phyloP scores from a whole-genome alignment of 2,113 vertebrate species.

The Lethenteron reissneri region DNA sequence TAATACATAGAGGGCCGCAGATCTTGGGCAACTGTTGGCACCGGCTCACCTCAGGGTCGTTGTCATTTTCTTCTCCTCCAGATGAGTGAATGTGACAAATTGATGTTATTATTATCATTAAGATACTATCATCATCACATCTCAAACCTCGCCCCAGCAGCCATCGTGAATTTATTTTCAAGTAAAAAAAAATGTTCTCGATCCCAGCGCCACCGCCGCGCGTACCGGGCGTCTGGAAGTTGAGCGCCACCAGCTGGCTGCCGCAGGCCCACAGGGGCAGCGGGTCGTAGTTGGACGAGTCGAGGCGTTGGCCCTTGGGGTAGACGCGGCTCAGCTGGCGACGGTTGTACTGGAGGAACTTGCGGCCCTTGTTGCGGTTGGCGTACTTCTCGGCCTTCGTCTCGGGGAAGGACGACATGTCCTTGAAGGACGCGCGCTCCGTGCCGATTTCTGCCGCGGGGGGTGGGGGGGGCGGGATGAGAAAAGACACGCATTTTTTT shows the following conservation, averaged over 20 bases:
- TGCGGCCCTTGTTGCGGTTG: slow-evolving; percentile 24
- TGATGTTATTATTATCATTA: no score
- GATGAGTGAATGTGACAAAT: no score
- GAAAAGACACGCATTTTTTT: no score
- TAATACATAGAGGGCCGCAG: no score
- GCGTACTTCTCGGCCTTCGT: slow-evolving; percentile 37
- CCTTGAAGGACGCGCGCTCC: slow-evolving; percentile 26
- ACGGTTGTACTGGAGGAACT: slow-evolving; percentile 36
- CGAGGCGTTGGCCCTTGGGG: slow-evolving; percentile 37
- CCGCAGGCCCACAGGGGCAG: slow-evolving; percentile 43
- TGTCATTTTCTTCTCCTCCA: no score
- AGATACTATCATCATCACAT: no score
- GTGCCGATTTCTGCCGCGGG: slow-evolving; percentile 26
- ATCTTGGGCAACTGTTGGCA: no score
- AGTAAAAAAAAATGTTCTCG: not conserved
- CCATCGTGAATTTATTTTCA: no score
- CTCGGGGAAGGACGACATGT: slow-evolving; percentile 40
- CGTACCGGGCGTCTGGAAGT: slow-evolving; percentile 42
- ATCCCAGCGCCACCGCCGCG: not conserved
- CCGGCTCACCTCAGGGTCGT: no score
- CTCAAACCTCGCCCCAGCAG: no score
- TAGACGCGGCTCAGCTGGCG: slow-evolving; percentile 41
- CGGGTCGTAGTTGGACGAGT: slow-evolving; percentile 47
- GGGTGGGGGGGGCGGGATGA: no score
- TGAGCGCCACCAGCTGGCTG: slow-evolving; percentile 39